Conservation (phyloP, 2,113 vertebrate species). For the Ammodytes dubius region DNA sequence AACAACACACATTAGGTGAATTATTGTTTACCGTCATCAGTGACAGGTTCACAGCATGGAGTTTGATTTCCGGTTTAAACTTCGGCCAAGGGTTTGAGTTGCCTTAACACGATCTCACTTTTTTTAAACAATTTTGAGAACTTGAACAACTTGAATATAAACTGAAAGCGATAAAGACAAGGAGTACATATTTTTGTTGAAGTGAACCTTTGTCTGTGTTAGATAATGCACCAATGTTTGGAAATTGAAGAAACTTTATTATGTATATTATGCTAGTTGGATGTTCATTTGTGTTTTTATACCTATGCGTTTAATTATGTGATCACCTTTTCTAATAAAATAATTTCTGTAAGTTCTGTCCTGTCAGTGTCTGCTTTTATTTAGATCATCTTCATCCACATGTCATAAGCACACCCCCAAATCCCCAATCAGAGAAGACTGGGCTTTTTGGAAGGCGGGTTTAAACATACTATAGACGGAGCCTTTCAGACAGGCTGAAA, state of each 20-base stretch:
- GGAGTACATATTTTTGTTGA: background rate
- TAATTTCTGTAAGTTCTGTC: background rate
- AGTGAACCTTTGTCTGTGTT: conserved; percentile 23
- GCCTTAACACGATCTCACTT: conserved; percentile 75
- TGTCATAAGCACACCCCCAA: too few relatives aligned
- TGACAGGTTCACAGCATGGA: background rate
- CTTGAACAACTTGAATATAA: conserved; percentile 59
- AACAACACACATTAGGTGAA: background rate
- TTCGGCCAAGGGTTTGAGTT: conserved; percentile 61
- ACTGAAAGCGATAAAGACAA: background rate
- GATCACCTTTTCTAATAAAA: conserved; percentile 69
- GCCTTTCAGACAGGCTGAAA: too few relatives aligned
- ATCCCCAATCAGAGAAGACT: too few relatives aligned
- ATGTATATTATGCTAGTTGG: background rate
- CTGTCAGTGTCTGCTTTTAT: background rate
- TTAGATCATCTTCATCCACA: background rate
- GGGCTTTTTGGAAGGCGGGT: too few relatives aligned
- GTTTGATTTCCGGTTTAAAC: background rate
- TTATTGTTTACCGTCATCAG: conserved; percentile 17
- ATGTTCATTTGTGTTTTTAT: conserved; percentile 54
- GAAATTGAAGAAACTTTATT: background rate
- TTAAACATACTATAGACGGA: too few relatives aligned
- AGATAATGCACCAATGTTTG: conserved; percentile 1
- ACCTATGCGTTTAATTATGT: conserved; percentile 41
- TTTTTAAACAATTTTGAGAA: conserved; percentile 30